Percentiles rank a stretch among this genome's conserved stretches.
phyloP scores from a whole-genome alignment of 2,797 vertebrate species.

The Silurus lanzhouensis region DNA sequence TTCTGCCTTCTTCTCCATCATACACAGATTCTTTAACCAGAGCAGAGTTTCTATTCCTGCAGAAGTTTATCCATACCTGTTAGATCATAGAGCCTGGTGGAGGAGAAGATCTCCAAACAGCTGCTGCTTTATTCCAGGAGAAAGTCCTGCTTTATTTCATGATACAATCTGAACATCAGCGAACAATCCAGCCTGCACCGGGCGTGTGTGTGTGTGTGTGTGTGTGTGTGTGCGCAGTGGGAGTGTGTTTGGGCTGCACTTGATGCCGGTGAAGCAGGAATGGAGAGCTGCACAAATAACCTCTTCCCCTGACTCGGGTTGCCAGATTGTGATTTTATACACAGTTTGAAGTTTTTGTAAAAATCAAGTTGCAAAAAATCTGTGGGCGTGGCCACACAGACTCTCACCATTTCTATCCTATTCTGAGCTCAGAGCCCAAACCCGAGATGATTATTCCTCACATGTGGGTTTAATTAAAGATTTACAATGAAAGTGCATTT shows the following conservation, averaged over 20 bases:
- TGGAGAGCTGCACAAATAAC: background rate
- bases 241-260: background rate
- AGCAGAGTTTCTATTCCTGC: background rate
- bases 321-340: background rate
- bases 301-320: background rate
- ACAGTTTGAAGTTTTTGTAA: background rate
- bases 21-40: background rate
- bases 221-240: background rate
- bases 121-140: slow-evolving; percentile 5
- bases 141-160: slow-evolving; percentile 6
- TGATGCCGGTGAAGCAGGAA: slow-evolving; percentile 18
- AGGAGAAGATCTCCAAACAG: slow-evolving; percentile 11
- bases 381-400: too few species aligned
- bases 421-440: too few species aligned
- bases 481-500: too few species aligned
- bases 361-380: too few species aligned
- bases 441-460: too few species aligned
- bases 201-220: background rate
- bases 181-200: background rate
- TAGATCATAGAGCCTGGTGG: slow-evolving; percentile 17
- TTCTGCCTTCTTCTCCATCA: background rate
- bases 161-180: background rate
- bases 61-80: slow-evolving; percentile 24
- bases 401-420: too few species aligned
- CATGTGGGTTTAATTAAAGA: too few species aligned